Conservation (phyloP, 1,140 invertebrate species). For the Diorhabda elongata region DNA sequence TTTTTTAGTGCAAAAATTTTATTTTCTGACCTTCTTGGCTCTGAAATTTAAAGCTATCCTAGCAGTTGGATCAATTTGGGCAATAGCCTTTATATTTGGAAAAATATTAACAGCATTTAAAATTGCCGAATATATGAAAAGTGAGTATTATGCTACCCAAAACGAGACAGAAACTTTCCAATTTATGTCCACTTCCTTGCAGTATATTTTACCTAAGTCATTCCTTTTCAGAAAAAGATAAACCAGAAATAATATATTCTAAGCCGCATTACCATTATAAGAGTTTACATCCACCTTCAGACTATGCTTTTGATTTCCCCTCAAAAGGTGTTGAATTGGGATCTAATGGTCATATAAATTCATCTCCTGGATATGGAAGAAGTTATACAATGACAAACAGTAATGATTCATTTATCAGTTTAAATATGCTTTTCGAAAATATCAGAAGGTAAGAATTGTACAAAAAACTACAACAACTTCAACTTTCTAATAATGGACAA, state of each 20-base stretch:
- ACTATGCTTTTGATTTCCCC: neutral
- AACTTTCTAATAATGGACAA: no score
- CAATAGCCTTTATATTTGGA: slow-evolving; percentile 36
- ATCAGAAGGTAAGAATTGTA: no score
- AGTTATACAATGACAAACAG: neutral
- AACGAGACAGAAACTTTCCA: no score
- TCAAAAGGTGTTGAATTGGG: neutral
- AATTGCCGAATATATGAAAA: slow-evolving; percentile 33
- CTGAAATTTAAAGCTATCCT: slow-evolving; percentile 42
- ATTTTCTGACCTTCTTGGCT: slow-evolving; percentile 38
- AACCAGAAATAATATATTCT: neutral
- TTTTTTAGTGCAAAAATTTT: slow-evolving; percentile 27
- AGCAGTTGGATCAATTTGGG: slow-evolving; percentile 39
- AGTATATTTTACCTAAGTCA: no score
- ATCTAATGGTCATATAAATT: neutral
- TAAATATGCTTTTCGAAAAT: no score
- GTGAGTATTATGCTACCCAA: slow-evolving; percentile 25
- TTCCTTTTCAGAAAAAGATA: slow-evolving; percentile 6
- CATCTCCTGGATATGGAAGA: neutral
- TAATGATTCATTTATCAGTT: no score
- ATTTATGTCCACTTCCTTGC: no score
- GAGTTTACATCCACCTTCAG: neutral
- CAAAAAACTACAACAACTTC: no score
- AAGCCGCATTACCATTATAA: neutral
- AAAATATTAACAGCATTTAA: slow-evolving; percentile 41